Base-by-base conservation (phyloP, 2,888 invertebrate genomes). In the Thereva unica region DNA sequence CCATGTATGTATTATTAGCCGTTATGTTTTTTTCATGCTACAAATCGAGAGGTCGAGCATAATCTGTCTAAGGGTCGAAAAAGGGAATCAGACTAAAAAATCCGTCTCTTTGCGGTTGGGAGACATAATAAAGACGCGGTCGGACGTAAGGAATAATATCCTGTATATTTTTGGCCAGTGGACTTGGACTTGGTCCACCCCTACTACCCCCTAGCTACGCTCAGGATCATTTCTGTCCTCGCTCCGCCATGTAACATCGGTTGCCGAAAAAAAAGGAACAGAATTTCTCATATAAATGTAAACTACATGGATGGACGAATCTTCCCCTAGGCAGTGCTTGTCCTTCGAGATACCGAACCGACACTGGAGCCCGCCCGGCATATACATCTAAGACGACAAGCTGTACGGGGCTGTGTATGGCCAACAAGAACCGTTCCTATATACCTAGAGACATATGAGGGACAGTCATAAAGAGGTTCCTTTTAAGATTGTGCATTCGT, bases 401-500 rank as follows among this genome's bases (percentile, higher is more conserved):
- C 49, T 23, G 37, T 23, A 10, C 50, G n/a, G 34, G 34, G 49
- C 44, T 50, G 35, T 50, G 12, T 35, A 47, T 54, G 57, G 61
- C 45, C 37, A 47, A 37, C 10, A 64, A n/a, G 55, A 49, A 38
- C 38, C 23, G 23, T 23, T 23, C 23, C 23, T 40, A 44, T 12
- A 38, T 66, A 50, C 50, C 57, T 64, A 64, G 53, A 64, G 64
- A 66, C 57, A 66, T 66, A 63, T 66, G 59, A 63, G 66, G 68
- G 66, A 68, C 68, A 64, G 54, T 64, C 59, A 69, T 67, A 59
- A 59, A 66, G 66, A 63, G 66, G 63, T 65, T 65, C 35, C 56
- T 69, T 63, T 69, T 64, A 67, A 69, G 67, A 67, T 67, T 68
- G 66, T 68, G 68, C 66, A 68, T 69, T 65, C 69, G 44, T 71